These are phyloP conservation scores for Shargacucullia verbasci DNA, from an alignment of 2,888 invertebrate genomes.

Conservation along the genomic window DNA sequence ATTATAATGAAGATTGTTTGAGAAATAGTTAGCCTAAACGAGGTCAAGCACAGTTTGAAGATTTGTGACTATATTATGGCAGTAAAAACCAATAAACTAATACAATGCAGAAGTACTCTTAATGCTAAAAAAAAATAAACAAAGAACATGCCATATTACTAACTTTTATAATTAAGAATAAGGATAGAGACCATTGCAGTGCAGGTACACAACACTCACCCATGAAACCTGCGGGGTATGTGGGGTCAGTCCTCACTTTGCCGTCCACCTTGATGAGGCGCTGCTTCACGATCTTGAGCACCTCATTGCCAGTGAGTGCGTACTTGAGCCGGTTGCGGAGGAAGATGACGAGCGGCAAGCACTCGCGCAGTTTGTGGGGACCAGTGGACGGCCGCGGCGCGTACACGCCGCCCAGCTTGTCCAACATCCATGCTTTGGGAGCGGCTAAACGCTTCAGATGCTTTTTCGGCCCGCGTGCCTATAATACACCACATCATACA, in stretches of 20 bases:
- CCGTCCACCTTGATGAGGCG: conserved; percentile 99
- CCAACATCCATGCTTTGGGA: conserved; percentile 99
- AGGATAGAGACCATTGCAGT: too few species aligned
- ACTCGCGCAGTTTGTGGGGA: conserved; percentile 99
- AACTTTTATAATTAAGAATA: background rate
- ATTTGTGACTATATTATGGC: too few species aligned
- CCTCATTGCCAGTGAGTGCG: conserved; percentile 98
- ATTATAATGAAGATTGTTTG: too few species aligned
- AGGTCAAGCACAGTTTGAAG: too few species aligned
- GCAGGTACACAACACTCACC: conserved; percentile 90
- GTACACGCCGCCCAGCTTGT: conserved; percentile 99
- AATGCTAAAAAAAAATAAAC: too few species aligned
- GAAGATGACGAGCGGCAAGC: conserved; percentile 98
- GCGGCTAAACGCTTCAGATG: conserved; percentile 99
- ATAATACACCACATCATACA: conserved; percentile 58
- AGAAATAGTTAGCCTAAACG: too few species aligned
- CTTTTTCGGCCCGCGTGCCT: conserved; percentile 99
- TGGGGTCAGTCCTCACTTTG: conserved; percentile 98
- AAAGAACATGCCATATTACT: background rate
- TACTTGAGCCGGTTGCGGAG: conserved; percentile 99
- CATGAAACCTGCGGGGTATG: conserved; percentile 99
- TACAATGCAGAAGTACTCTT: too few species aligned
- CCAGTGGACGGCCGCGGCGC: conserved; percentile 99
- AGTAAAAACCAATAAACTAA: too few species aligned
- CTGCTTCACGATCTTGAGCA: conserved; percentile 99